These are phyloP conservation scores for Anguilla marmorata DNA, from an alignment of 2,797 vertebrate genomes.

Conservation along the genomic window DNA sequence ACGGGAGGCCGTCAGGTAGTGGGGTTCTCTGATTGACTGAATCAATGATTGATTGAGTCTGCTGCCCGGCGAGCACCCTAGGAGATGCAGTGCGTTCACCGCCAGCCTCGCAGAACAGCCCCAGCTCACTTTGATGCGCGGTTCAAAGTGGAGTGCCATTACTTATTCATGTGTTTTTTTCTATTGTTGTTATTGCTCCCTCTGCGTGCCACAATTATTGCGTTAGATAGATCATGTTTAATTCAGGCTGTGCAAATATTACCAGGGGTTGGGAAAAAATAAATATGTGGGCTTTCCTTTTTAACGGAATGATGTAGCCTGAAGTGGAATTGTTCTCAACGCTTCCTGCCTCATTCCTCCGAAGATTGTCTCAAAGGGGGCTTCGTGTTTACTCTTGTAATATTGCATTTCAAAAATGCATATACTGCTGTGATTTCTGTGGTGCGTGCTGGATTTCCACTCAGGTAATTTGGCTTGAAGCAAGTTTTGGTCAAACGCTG, in stretches of 20 bases:
- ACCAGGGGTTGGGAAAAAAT: background rate
- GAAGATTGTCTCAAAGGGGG: background rate
- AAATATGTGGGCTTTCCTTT: conserved; percentile 1
- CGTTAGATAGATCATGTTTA: conserved; percentile 20
- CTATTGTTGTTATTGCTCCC: conserved; percentile 21
- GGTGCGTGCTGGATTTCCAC: background rate
- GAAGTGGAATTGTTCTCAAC: background rate
- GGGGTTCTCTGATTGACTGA: background rate
- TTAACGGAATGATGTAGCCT: background rate
- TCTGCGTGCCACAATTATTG: conserved; percentile 19
- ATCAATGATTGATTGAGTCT: conserved; percentile 7
- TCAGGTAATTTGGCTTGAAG: background rate
- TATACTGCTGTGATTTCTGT: background rate
- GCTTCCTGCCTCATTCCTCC: background rate
- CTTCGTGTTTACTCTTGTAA: background rate
- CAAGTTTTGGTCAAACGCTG: background rate
- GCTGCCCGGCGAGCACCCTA: background rate
- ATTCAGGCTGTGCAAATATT: conserved; percentile 9
- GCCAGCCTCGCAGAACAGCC: background rate
- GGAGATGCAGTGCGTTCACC: background rate
- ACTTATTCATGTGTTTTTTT: conserved; percentile 18
- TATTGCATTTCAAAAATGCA: background rate
- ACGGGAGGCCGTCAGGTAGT: background rate
- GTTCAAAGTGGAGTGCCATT: conserved; percentile 16
- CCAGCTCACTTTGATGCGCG: background rate